Percentiles rank a stretch among this genome's conserved stretches.
phyloP scores from a whole-genome alignment of 2,888 invertebrate genomes.

The Blomia tropicalis region DNA sequence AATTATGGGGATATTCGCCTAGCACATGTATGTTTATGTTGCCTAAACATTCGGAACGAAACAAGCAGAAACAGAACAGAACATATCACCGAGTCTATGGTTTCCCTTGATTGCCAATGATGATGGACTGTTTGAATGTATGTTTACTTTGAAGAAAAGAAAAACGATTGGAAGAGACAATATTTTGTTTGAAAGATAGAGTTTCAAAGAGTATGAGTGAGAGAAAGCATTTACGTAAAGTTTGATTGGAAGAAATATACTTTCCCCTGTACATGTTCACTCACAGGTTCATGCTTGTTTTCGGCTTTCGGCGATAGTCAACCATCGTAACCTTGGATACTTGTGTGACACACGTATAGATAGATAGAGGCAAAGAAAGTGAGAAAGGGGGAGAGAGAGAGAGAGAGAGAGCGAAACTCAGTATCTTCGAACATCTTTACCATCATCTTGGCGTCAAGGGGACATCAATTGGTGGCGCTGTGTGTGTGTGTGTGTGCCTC shows the following conservation, averaged over 20 bases:
- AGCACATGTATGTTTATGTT: not conserved
- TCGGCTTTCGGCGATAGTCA: not conserved
- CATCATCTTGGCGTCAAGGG: no score
- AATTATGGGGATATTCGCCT: not conserved
- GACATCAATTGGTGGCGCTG: no score
- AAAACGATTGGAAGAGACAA: no score
- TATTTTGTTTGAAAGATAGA: not conserved
- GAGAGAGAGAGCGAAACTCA: no score
- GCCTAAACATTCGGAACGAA: no score
- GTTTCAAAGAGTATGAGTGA: not conserved
- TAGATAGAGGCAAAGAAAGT: no score
- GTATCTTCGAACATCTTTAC: no score
- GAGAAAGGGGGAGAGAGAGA: no score
- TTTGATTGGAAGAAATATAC: not conserved
- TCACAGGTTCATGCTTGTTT: no score
- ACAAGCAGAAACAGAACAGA: not conserved
- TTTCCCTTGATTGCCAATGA: slow-evolving; percentile 14
- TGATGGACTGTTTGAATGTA: not conserved
- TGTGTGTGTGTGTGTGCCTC: no score
- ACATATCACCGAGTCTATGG: not conserved
- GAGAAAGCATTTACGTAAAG: not conserved
- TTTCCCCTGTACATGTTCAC: no score
- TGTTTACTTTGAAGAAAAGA: no score
- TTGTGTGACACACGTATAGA: not conserved
- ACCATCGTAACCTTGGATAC: not conserved